phyloP scores from a whole-genome alignment of 2,888 invertebrate genomes.

The Ephialtes manifestator region DNA sequence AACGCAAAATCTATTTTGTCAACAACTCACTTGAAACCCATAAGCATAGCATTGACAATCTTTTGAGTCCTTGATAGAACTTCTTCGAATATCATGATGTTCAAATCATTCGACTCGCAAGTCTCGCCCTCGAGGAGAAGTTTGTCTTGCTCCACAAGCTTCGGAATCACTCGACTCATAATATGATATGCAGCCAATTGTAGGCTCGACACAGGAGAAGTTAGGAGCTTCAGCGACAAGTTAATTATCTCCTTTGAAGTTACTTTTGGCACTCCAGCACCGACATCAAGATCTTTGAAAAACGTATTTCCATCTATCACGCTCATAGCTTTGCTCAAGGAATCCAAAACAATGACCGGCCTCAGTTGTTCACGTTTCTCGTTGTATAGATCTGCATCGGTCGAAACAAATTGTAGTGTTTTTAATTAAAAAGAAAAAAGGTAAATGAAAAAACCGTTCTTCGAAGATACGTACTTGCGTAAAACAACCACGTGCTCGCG shows the following conservation, averaged over 20 bases:
- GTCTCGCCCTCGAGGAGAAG: constrained; percentile 84
- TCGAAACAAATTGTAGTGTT: constrained; percentile 18
- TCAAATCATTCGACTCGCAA: constrained; percentile 84
- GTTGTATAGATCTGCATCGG: constrained; percentile 75
- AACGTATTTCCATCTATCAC: constrained; percentile 77
- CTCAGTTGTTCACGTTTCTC: constrained; percentile 73
- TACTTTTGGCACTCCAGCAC: constrained; percentile 37
- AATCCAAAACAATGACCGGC: constrained; percentile 75
- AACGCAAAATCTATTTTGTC: constrained; percentile 16
- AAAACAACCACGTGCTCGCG: constrained; percentile 87
- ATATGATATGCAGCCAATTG: constrained; percentile 87
- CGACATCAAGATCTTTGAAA: constrained; percentile 69
- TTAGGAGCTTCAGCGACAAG: constrained; percentile 84
- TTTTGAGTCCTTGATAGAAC: constrained; percentile 84
- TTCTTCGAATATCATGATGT: constrained; percentile 86
- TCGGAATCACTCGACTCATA: constrained; percentile 84
- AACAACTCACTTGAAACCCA: constrained; percentile 87
- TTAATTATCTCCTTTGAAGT: constrained; percentile 79
- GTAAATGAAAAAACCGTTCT: constrained; percentile 12
- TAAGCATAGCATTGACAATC: constrained; percentile 87
- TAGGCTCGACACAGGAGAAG: constrained; percentile 83
- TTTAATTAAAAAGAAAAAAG: constrained; percentile 36
- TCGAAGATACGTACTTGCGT: constrained; percentile 66
- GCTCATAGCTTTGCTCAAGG: constrained; percentile 80
- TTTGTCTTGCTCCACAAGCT: constrained; percentile 86